Base-by-base conservation (phyloP, 2,113 vertebrate species). In the Sceloporus undulatus region DNA sequence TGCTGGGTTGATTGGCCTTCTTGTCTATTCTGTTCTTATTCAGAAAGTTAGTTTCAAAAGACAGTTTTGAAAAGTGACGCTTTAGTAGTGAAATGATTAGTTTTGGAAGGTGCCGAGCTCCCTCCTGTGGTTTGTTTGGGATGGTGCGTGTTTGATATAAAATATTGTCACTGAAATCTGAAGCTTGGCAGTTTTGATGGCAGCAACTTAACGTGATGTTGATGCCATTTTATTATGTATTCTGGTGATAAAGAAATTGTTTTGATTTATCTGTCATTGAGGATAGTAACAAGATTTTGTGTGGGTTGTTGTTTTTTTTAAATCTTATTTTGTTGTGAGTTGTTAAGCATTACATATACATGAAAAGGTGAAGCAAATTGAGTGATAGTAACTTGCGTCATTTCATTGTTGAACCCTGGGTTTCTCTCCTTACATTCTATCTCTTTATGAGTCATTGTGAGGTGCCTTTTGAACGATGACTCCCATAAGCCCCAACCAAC, bases 81-180 rank as follows among this genome's bases (percentile, higher is more conserved):
- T 4, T 21, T 4, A 29, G 19, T 38, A 8, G 6, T 6, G 19
- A 68, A 38, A 2, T 19, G 13, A 71, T 21, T 29, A 75, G 68
- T 88, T 78, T 88, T 81, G 34, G 73, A 59, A 88, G 66, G 86
- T 34, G 66, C 9, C 66, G 89, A 68, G 94, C 91, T 87, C 97
- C 96, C 96, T 85, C 96, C 95, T 81, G 96, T 18, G 97, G 18
- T 5, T 0, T 0, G 0, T 0, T 0, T 0, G 16, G 9, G 75
- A 9, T n/a, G 78, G 1, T 21, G n/a, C 92, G 81, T 0, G 2
- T 13, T 54, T 21, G 42, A 18, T 56, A 19, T 11, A 88, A 52
- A 14, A 6, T 2, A n/a, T 48, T 75, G 68, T 4, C 27, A 38
- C 18, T n/a, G 62, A 79, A 42, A 66, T 7, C 2, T 27, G 34